Evolutionary conservation across 2,113 vertebrate genomes (phyloP).

Genomic region (Cottus gobio): DNA sequence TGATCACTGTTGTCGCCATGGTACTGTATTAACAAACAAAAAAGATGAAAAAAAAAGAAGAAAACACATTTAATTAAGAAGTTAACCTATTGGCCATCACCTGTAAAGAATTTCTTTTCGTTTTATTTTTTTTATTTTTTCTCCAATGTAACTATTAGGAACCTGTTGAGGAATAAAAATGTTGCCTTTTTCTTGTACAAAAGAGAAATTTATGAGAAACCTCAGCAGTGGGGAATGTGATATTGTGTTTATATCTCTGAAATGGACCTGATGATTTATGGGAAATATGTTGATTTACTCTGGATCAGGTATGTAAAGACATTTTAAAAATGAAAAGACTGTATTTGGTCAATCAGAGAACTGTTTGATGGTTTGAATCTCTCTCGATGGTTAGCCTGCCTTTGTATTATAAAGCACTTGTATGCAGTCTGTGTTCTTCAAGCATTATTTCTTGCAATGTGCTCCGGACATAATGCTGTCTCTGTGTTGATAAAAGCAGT

Average conservation of each 20-base stretch:
- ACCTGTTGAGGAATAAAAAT: constrained; percentile 90
- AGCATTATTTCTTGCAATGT: constrained; percentile 90
- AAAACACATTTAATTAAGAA: constrained; percentile 57
- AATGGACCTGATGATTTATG: constrained; percentile 93
- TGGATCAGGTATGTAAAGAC: constrained; percentile 98
- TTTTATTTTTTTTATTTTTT: constrained; percentile 52
- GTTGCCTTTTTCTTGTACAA: constrained; percentile 99
- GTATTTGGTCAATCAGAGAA: constrained; percentile 88
- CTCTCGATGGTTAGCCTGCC: constrained; percentile 91
- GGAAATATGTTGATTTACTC: constrained; percentile 96
- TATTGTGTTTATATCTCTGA: constrained; percentile 97
- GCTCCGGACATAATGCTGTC: constrained; percentile 91
- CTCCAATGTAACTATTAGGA: constrained; percentile 92
- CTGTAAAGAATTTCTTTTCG: constrained; percentile 87
- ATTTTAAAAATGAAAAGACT: constrained; percentile 89
- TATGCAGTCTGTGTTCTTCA: constrained; percentile 92
- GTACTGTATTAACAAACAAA: constrained; percentile 88
- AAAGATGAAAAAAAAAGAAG: constrained; percentile 54
- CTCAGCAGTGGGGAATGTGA: constrained; percentile 95
- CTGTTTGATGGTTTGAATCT: constrained; percentile 88
- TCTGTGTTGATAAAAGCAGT: constrained; percentile 95
- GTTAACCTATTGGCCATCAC: constrained; percentile 87
- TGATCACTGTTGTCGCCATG: constrained; percentile 94
- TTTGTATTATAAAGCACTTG: constrained; percentile 92
- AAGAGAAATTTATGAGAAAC: constrained; percentile 98